Conservation (phyloP, 2,797 vertebrate species). For the Taeniopygia guttata region DNA sequence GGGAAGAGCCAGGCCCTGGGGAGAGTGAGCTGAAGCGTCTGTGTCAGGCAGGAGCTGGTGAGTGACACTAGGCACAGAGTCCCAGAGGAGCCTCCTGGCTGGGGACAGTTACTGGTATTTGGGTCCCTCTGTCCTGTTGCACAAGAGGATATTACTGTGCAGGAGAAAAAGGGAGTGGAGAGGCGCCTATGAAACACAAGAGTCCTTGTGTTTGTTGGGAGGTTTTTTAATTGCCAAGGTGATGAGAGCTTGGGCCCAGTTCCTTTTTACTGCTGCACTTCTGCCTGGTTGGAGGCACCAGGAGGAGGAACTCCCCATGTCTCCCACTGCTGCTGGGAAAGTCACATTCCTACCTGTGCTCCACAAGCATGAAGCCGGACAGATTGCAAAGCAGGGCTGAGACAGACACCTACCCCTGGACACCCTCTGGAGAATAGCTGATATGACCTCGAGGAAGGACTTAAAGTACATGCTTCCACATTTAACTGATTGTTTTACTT, state of each 20-base stretch:
- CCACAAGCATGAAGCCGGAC: not conserved
- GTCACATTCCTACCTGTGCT: not conserved
- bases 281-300: not conserved
- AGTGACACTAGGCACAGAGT: not conserved
- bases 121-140: not conserved
- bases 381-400: not conserved
- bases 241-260: not conserved
- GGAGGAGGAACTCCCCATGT: not conserved
- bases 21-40: rapidly evolving
- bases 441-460: not conserved
- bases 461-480: not conserved
- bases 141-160: not conserved
- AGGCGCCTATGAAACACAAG: not conserved
- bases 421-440: rapidly evolving
- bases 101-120: not conserved
- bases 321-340: not conserved
- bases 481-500: not conserved
- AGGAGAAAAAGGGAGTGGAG: not conserved
- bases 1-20: not conserved
- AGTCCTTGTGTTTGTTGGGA: not conserved
- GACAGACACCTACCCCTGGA: not conserved
- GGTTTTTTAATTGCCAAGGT: not conserved
- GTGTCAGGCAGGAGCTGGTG: not conserved
- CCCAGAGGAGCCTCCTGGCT: not conserved
- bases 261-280: not conserved